These are phyloP conservation scores for Lonchura striata DNA, from an alignment of 2,113 vertebrate species.

Conservation along the genomic window DNA sequence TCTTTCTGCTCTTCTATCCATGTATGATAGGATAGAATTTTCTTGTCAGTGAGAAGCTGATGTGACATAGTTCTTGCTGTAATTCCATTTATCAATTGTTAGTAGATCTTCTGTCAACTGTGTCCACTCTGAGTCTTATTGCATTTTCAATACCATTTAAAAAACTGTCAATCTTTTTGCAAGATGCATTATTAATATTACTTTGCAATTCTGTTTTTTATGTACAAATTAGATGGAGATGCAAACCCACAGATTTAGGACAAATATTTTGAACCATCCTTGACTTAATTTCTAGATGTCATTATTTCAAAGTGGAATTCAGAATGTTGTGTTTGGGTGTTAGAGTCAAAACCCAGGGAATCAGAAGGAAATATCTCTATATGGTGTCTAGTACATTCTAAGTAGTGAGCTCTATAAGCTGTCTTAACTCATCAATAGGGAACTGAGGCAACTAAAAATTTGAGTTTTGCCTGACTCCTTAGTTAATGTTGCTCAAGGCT, in stretches of 20 bases:
- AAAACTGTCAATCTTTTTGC: not conserved
- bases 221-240: not conserved
- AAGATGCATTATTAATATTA: not conserved
- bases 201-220: not conserved
- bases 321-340: not conserved
- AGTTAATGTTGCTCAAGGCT: not conserved
- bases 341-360: not conserved
- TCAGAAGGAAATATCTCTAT: not conserved
- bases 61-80: not conserved
- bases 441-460: not conserved
- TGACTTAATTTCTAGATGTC: not conserved
- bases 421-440: not conserved
- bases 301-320: not conserved
- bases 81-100: not conserved
- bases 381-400: not conserved
- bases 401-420: not conserved
- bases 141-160: not conserved
- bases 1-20: constrained; percentile 23
- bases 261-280: not conserved
- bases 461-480: not conserved
- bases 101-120: not conserved
- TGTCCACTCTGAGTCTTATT: not conserved
- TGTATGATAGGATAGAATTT: constrained; percentile 2
- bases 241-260: not conserved
- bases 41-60: constrained; percentile 28